Evolutionary conservation across 2,888 invertebrate genomes (phyloP), one percentile per base, ranked within the genome.

Genomic region (Cephus spinipes): DNA sequence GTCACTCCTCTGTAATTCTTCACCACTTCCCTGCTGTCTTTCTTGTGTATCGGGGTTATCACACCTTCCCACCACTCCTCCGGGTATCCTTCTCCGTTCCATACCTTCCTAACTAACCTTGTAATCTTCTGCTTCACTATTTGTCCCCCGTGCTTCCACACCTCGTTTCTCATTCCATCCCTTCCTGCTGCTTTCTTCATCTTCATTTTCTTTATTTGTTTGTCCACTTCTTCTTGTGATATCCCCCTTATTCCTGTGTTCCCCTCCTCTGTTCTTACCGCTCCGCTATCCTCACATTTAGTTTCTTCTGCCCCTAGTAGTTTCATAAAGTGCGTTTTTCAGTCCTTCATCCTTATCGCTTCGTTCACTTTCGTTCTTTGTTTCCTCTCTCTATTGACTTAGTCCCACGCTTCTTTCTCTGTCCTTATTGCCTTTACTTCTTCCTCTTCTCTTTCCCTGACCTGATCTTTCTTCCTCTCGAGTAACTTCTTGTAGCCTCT

Each of bases 1-100:
- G 84, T 80, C 12, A 85, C 82, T 11, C 83, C 82, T 77, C 83
- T 83, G 33, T 83, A 84, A 55, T 83, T 84, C 12, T 69, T 68
- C 11, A 68, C 71, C 1, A 78, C 40, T 1, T 81, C 77, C 11
- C 15, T 31, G 32, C 83, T 73, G 2, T 82, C 81, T 68, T 82
- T 81, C 74, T 84, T 85, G n/a, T 79, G 79, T 3, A 83, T 68
- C 0, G 81, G 81, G 4, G 75, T 68, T 23, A 85, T 77, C 0
- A 84, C 55, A 11, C 77, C 82, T 15, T 69, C 79, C 31, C 74
- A 82, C 83, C 83, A 84, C 0, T 81, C 80, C 9, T 82, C 79
- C 32, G 82, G 83, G 0, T 82, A 76, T n/a, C 77, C 80, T 31
- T 31, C 31, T 11, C 80, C 80, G 11, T 77, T 74, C 81, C 79